Evolutionary conservation across 2,888 invertebrate species (phyloP), one percentile per base, ranked within the genome.

Genomic region (Cataglyphis altisquamis): DNA sequence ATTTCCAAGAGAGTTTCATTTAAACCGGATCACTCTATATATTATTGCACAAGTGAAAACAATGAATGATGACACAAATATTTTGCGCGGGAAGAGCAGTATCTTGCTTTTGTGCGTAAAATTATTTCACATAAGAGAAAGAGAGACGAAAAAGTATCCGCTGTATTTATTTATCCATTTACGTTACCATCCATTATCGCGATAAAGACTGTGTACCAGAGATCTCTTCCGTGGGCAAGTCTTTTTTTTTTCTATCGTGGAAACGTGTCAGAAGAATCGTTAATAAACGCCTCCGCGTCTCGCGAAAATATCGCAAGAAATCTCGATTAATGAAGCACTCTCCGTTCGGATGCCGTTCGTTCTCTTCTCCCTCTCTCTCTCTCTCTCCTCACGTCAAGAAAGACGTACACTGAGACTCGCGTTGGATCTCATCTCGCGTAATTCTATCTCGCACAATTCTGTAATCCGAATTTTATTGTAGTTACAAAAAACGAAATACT

Each of bases 291-390:
- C 45, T 21, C 15, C 32, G 32, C 15, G 12, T 55, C 21, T 52
- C 41, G 21, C 67, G 67, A 52, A 78, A 78, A 67, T 9, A 57
- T 77, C 15, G 18, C 3, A 8, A 21, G 18, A 21, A 70, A 60
- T 45, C 12, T 78, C n/a, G 78, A 78, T 78, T 70, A 78, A 78
- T 78, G 60, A 36, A 41, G 18, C 67, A 68, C 41, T 78, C 3
- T 55, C 4, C 18, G 0, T 55, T 48, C 39, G 25, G 18, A 45
- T 77, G n/a, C 21, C 21, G 57, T 32, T 41, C 21, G 15, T 32
- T 70, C 25, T 78, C 57, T 4, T n/a, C 25, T 78, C 57, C 3
- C 10, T 41, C 41, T 9, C 36, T 29, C n/a, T 45, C 41, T 12
- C 3, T n/a, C 0, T n/a, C n/a, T 48, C 2, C 48, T 8, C 6